Evolutionary conservation across 2,888 invertebrate species (phyloP).

Genomic region (Loripinus fragilis): DNA sequence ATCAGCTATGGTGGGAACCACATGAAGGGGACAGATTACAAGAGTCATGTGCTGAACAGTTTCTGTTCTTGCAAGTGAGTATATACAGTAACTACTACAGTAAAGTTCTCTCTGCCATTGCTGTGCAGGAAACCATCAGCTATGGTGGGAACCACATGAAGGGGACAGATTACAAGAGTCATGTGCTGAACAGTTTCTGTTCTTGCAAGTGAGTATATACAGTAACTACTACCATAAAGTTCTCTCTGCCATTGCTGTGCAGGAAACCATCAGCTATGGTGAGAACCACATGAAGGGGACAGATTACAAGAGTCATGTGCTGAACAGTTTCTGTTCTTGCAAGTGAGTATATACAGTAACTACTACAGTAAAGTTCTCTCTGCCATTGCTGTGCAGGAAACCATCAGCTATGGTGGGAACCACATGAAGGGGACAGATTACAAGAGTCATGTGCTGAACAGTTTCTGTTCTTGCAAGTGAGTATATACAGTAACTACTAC

Average conservation of each 20-base stretch:
- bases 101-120: slow-evolving; percentile 79
- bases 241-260: slow-evolving; percentile 75
- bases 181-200: slow-evolving; percentile 80
- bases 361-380: slow-evolving; percentile 82
- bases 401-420: slow-evolving; percentile 75
- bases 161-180: slow-evolving; percentile 81
- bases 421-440: slow-evolving; percentile 81
- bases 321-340: slow-evolving; percentile 81
- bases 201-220: slow-evolving; percentile 76
- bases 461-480: slow-evolving; percentile 80
- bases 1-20: slow-evolving; percentile 74
- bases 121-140: slow-evolving; percentile 72
- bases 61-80: slow-evolving; percentile 80
- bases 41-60: slow-evolving; percentile 80
- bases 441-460: slow-evolving; percentile 81
- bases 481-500: too few species aligned
- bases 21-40: slow-evolving; percentile 81
- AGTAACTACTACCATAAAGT: too few species aligned
- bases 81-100: too few species aligned
- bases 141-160: slow-evolving; percentile 77
- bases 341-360: slow-evolving; percentile 75
- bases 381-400: slow-evolving; percentile 73
- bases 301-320: slow-evolving; percentile 80
- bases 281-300: slow-evolving; percentile 79
- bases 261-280: slow-evolving; percentile 74